Percentiles rank a stretch among this genome's conserved stretches.
Evolutionary conservation across 2,797 vertebrate species (phyloP).

Genomic region (Graptemys geographica): DNA sequence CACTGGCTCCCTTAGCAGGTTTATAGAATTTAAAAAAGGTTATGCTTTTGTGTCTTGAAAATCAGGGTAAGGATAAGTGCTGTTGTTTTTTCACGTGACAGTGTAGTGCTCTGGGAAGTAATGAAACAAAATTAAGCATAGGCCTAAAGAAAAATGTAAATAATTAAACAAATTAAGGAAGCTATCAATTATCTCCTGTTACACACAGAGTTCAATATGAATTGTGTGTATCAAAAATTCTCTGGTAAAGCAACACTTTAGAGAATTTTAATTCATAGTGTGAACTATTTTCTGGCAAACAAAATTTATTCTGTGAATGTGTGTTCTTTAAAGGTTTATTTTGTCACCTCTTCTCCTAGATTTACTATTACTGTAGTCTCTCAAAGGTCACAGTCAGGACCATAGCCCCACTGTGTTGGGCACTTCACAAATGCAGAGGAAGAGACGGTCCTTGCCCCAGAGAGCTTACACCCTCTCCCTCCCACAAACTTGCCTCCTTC

Average conservation of each 20-base stretch:
- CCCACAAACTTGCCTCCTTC: not conserved
- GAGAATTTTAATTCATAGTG: conserved; percentile 16
- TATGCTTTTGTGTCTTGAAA: not conserved
- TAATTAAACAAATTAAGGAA: conserved; percentile 44
- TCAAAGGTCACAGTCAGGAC: not conserved
- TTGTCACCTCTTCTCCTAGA: not conserved
- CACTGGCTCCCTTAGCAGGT: not conserved
- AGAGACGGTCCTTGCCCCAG: not conserved
- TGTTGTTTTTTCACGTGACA: not conserved
- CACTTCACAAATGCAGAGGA: not conserved
- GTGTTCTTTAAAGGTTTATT: conserved; percentile 10
- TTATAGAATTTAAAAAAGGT: not conserved
- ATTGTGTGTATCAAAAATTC: conserved; percentile 25
- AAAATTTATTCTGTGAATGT: conserved; percentile 31
- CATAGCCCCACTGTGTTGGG: not conserved
- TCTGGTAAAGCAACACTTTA: conserved; percentile 13
- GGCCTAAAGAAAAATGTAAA: conserved; percentile 49
- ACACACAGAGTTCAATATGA: not conserved
- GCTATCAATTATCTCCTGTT: conserved; percentile 26
- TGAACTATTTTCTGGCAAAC: conserved; percentile 21
- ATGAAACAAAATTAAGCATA: conserved; percentile 40
- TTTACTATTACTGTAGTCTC: not conserved
- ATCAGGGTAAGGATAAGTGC: not conserved
- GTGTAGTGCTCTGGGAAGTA: conserved; percentile 3
- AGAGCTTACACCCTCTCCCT: not conserved